These are phyloP conservation scores for Pachyrhynchus sulphureomaculatus DNA, from an alignment of 1,140 invertebrate genomes.

Conservation along the genomic window DNA sequence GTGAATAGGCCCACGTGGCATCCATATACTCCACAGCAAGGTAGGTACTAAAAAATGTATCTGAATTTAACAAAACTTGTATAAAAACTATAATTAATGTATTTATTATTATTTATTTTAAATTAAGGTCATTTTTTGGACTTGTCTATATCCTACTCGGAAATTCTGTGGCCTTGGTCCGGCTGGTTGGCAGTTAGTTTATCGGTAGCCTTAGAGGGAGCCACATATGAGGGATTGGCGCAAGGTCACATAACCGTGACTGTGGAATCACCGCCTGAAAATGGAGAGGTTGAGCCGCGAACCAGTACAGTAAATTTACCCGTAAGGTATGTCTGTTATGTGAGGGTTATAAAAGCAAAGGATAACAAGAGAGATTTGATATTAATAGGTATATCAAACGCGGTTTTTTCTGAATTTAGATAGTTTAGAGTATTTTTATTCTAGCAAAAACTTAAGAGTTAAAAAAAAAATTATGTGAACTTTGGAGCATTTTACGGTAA, in stretches of 20 bases:
- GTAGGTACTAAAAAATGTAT: constrained; percentile 55
- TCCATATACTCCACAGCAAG: constrained; percentile 82
- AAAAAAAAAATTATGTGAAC: too few species aligned
- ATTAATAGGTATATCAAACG: too few species aligned
- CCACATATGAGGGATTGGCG: constrained; percentile 67
- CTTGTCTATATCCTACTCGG: constrained; percentile 75
- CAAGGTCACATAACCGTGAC: constrained; percentile 84
- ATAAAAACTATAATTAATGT: background rate
- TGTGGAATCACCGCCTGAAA: constrained; percentile 77
- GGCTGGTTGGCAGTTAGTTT: constrained; percentile 88
- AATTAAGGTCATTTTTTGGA: constrained; percentile 54
- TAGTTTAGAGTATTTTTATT: too few species aligned
- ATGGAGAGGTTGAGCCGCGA: constrained; percentile 63
- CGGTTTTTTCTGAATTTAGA: too few species aligned
- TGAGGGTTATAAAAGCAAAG: too few species aligned
- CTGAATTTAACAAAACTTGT: background rate
- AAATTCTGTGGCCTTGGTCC: constrained; percentile 93
- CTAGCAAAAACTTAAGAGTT: too few species aligned
- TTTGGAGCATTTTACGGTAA: too few species aligned
- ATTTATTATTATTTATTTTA: background rate
- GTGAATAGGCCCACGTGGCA: constrained; percentile 78
- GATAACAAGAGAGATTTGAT: too few species aligned
- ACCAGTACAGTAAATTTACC: constrained; percentile 77
- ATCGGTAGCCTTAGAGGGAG: constrained; percentile 64
- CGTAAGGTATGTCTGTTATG: constrained; percentile 43